Evolutionary conservation across 2,797 vertebrate species (phyloP), one percentile per base, ranked within the genome.

Genomic region (Halcyon smyrnensis): DNA sequence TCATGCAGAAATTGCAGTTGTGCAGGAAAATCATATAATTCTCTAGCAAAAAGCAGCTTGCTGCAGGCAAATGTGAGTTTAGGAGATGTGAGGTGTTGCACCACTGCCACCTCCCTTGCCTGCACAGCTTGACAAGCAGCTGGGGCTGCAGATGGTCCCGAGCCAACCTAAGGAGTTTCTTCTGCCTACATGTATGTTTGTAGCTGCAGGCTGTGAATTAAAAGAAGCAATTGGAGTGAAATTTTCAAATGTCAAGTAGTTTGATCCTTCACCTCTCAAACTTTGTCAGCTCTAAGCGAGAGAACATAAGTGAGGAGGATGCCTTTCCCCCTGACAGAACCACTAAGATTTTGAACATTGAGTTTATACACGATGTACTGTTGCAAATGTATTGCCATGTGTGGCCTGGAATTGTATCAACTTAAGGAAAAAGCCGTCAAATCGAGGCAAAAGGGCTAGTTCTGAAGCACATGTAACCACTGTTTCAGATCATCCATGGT

Each of bases 181-280:
- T 63, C 37, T 39, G 27, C 27, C 63, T 39, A 1, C 6, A 3
- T 5, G 0, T 8, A 25, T n/a, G 12, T 63, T 32, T 81, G 84
- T 25, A 48, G 28, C 73, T 84, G 23, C 30, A 50, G 73, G 51
- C 70, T 91, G 36, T 11, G 43, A 45, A 34, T 37, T 78, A 62
- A 77, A 37, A 63, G 74, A 74, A 62, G 51, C 14, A 19, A 43
- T 32, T 41, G 50, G 24, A 75, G 18, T 8, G 46, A 68, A 83
- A 15, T 28, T 86, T 62, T 77, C 12, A 53, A 36, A 75, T 28
- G 17, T 68, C 45, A 56, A 63, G 8, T 21, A 13, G 43, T 90
- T 84, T 68, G 67, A 75, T 80, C 75, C 51, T 79, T 73, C 63
- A 69, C n/a, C 63, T 91, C 50, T 79, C 54, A 51, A 56, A 19